Evolutionary conservation across 2,113 vertebrate genomes (phyloP).

Genomic region (Tychaedon coryphoeus): DNA sequence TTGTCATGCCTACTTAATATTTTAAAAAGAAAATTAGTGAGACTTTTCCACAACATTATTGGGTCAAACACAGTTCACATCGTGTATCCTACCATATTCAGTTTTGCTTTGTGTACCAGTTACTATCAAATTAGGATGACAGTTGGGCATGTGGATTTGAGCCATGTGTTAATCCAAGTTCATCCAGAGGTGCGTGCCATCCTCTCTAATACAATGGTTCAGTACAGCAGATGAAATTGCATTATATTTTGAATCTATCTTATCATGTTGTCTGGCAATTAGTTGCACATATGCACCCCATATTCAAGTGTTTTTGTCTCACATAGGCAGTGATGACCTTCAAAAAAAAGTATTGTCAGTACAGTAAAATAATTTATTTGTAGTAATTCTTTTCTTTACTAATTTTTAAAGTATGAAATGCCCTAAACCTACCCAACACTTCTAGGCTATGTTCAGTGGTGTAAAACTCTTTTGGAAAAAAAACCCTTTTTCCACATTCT

Average conservation of each 20-base stretch:
- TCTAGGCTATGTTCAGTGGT: neutral
- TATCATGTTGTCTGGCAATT: neutral
- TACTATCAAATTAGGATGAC: slow-evolving; percentile 61
- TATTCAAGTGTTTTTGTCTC: neutral
- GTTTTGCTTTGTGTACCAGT: slow-evolving; percentile 20
- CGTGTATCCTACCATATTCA: neutral
- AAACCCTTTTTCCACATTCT: rapidly evolving
- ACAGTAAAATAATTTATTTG: neutral
- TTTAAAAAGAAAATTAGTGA: slow-evolving; percentile 34
- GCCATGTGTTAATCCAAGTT: slow-evolving; percentile 51
- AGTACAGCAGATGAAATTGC: slow-evolving; percentile 61
- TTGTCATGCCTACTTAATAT: slow-evolving; percentile 40
- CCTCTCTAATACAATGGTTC: slow-evolving; percentile 39
- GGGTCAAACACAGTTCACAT: slow-evolving; percentile 64
- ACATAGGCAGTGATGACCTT: neutral
- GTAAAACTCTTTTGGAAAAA: neutral
- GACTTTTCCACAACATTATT: slow-evolving; percentile 18
- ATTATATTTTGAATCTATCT: slow-evolving; percentile 61
- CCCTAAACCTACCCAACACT: neutral
- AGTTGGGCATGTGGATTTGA: slow-evolving; percentile 36
- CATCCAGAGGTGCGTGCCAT: slow-evolving; percentile 47
- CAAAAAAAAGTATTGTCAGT: neutral
- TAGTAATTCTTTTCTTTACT: neutral
- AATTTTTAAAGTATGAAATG: neutral
- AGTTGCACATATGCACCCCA: neutral